Evolutionary conservation across 1,140 invertebrate species (phyloP), one percentile per base, ranked within the genome.

Genomic region (Drosophila trapezifrons): DNA sequence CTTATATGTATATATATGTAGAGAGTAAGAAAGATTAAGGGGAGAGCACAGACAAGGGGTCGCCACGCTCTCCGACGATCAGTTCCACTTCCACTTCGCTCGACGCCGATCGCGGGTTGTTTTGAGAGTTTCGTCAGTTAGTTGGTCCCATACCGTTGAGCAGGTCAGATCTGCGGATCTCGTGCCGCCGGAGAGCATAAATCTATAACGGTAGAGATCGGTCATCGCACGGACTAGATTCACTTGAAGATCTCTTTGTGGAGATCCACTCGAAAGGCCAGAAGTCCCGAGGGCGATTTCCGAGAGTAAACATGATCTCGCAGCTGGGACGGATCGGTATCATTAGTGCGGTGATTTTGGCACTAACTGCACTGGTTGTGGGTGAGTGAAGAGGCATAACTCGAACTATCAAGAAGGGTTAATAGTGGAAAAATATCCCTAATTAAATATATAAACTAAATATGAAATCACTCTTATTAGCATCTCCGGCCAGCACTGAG

Each of bases 101-200:
- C 37, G 38, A 17, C 37, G 29, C 12, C 29, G 42, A 54, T 76
- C 32, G n/a, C 13, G 17, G 37, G 22, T 59, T 29, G 22, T 54
- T 54, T 37, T 22, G 32, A 49, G 57, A 32, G 35, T 40, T 62
- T 40, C 25, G 51, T 72, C 64, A 76, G 77, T 89, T 60, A 84
- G 84, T 89, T 69, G 70, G 46, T 56, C 43, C 67, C 47, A 62
- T 49, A 78, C 73, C 77, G 80, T 72, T 71, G 73, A 72, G 52
- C 80, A 47, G 65, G 15, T 51, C 73, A 69, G 84, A 71, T 55
- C 62, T 60, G 47, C 22, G n/a, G 35, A 37, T 20, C 63, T 29
- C 18, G 20, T 27, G n/a, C 37, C 38, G 38, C 27, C 52, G 42
- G 27, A 45, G 51, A 63, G 43, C 15, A 15, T 25, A 18, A 15